Evolutionary conservation across 2,888 invertebrate genomes (phyloP).

Genomic region (Lasioglossum zephyrum): DNA sequence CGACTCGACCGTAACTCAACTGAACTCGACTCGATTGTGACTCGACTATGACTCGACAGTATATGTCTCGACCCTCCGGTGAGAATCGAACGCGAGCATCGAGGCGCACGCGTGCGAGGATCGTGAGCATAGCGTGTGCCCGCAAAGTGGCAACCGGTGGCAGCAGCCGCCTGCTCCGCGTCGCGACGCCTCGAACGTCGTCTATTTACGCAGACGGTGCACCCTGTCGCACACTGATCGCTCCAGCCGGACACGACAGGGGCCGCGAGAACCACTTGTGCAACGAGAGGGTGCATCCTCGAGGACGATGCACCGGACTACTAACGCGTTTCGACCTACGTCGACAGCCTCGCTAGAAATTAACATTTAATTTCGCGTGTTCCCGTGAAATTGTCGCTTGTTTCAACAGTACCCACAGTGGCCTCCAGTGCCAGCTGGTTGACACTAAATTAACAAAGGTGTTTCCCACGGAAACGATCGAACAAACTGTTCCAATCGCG

Average conservation of each 20-base stretch:
- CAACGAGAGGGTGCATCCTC: constrained; percentile 39
- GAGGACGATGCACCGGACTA: constrained; percentile 34
- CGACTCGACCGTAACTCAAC: neutral
- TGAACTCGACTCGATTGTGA: neutral
- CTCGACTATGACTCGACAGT: neutral
- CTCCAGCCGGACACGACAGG: constrained; percentile 36
- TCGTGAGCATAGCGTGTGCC: constrained; percentile 47
- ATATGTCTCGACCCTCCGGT: neutral
- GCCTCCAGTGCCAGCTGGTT: neutral
- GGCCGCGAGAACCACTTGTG: constrained; percentile 46
- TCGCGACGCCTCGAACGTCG: constrained; percentile 26
- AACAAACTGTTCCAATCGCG: neutral
- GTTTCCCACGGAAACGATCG: neutral
- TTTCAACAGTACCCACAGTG: neutral
- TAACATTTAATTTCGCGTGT: neutral
- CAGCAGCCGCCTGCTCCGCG: constrained; percentile 52
- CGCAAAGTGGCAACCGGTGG: constrained; percentile 75
- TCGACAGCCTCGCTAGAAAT: neutral
- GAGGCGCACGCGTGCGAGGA: constrained; percentile 56
- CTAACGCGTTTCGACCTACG: neutral
- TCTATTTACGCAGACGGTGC: constrained; percentile 68
- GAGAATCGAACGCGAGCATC: constrained; percentile 42
- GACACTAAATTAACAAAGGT: neutral
- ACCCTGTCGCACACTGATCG: constrained; percentile 63
- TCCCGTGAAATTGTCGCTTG: neutral